A percentile compares a stretch with the other conserved stretches of the same genome.
phyloP scores from a whole-genome alignment of 2,113 vertebrate genomes.

The Potamarius usumacintae region DNA sequence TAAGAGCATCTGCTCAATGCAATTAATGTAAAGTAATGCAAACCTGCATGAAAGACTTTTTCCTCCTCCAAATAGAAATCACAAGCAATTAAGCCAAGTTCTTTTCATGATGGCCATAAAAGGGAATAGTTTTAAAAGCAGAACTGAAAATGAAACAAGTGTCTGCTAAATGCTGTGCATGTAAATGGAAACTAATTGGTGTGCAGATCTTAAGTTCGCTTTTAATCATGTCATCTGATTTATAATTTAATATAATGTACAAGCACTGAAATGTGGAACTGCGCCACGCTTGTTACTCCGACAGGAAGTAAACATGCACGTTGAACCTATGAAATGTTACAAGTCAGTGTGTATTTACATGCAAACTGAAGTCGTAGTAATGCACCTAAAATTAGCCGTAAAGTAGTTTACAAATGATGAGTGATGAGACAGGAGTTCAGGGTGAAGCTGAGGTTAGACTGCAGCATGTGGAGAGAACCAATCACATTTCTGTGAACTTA shows the following conservation, averaged over 20 bases:
- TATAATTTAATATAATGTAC: background rate
- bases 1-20: too few relatives aligned
- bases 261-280: background rate
- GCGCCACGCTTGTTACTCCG: background rate
- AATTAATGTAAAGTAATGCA: too few relatives aligned
- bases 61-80: too few relatives aligned
- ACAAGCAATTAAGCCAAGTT: too few relatives aligned
- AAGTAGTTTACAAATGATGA: background rate
- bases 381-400: background rate
- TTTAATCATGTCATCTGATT: background rate
- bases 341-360: background rate
- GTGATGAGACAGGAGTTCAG: background rate
- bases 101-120: too few relatives aligned
- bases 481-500: background rate
- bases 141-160: background rate
- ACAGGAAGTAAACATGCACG: background rate
- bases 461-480: background rate
- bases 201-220: background rate
- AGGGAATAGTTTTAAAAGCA: background rate
- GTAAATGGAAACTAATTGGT: background rate
- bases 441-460: background rate
- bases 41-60: background rate
- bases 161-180: background rate
- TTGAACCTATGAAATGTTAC: background rate
- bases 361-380: too few relatives aligned